Evolutionary conservation across 2,888 invertebrate genomes (phyloP), one percentile per base, ranked within the genome.

Genomic region (Nematopogon swammerdamellus): DNA sequence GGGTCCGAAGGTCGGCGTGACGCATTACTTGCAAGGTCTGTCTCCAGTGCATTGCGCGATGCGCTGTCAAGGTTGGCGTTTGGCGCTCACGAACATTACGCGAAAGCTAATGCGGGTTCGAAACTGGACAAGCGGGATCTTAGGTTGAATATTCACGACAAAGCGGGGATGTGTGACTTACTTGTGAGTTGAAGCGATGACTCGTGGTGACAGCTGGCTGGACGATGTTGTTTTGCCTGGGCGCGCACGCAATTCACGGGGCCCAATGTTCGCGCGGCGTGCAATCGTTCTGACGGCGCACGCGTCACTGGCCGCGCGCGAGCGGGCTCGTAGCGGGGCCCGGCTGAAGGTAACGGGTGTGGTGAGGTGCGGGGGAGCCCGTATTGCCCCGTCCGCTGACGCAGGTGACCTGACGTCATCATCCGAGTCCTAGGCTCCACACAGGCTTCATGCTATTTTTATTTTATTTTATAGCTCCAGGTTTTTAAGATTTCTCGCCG

Each of bases 1-100:
- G 72, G 69, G 72, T 72, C 72, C 65, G 76, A 77, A 77, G 77
- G 79, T 77, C 77, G 76, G 69, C 70, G 72, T 76, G 79, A 79
- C 79, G 79, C 77, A 79, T 79, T 76, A 77, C 77, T 79, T 77
- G 79, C 79, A 77, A 79, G 79, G 79, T 77, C 75, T 68, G 79
- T 77, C 75, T 68, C 70, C 71, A 73, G 70, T 79, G 79, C 79
- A 79, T 72, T 77, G 76, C 76, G 74, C 76, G 77, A 79, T 77
- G 79, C 75, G 73, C 75, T 14, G 11, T 36, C 79, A 79, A 79
- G 79, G 79, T 79, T 77, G 75, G 8, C 36, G 8, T 14, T n/a
- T n/a, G n/a, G n/a, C n/a, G n/a, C n/a, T n/a, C n/a, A n/a, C n/a
- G n/a, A n/a, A 14, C 36, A 14, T 14, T 36, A 36, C 36, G 36